Evolutionary conservation across 2,888 invertebrate species (phyloP), one percentile per base, ranked within the genome.

Genomic region (Amblyjoppa fuscipennis): DNA sequence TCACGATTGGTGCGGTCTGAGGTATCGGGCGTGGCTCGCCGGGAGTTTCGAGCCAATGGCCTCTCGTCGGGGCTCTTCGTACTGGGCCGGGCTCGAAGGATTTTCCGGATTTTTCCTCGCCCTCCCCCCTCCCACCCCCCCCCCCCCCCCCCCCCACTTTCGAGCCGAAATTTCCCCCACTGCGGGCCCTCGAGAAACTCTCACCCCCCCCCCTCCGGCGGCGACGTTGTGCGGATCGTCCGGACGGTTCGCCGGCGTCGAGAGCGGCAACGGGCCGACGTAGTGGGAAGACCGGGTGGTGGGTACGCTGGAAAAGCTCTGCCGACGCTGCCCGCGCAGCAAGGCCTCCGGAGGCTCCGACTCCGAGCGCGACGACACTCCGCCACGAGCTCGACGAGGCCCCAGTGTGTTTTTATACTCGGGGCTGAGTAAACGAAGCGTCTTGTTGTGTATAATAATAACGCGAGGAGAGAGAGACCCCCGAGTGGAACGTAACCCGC

Each of bases 391-490:
- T 87, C 87, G 86, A 88, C 89, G 88, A 87, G 88, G 87, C 88
- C 90, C 89, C 93, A 93, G 93, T 93, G 92, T 93, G 93, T 93
- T 93, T 93, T 93, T 93, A 93, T 93, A 93, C 93, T 93, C 93
- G 91, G 93, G 93, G 91, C 96, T 97, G 97, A 96, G 97, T 97
- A 97, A 97, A 97, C 97, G 96, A 95, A 95, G 95, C 94, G 94
- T 95, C 96, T 96, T 97, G 97, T 97, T 97, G 97, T 97, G 97
- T 97, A 96, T 97, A 96, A 96, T 96, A 97, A 97, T 97, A 97
- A 86, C 90, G 88, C 90, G 90, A 69, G 70, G 31, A 64, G 69
- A 41, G 38, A 53, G 31, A 64, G 69, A 41, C 28, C n/a, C 4
- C 61, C 61, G 61, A 56, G 25, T 5, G 6, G 25, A 56, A 3